These are phyloP conservation scores for Eumeta japonica DNA, from an alignment of 1,140 invertebrate species.

Conservation along the genomic window DNA sequence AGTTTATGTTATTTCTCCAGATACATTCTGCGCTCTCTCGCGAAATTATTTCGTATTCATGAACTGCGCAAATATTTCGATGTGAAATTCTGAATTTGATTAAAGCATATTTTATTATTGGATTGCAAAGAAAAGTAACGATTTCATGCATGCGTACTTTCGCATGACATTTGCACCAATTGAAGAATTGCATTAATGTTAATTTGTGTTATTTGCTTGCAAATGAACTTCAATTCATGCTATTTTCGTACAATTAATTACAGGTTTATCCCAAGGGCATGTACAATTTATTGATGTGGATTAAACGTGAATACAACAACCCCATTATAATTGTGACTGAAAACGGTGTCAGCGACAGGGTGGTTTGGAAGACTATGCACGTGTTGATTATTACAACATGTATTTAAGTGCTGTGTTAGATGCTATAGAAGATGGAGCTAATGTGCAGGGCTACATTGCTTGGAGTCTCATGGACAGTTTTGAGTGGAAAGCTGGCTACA, in stretches of 20 bases:
- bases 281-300: slow-evolving; percentile 54
- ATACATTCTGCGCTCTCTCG: too few species aligned
- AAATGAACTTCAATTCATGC: too few species aligned
- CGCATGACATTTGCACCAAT: too few species aligned
- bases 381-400: slow-evolving; percentile 56
- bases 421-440: slow-evolving; percentile 66
- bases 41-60: too few species aligned
- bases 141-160: too few species aligned
- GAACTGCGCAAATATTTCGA: too few species aligned
- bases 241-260: not conserved
- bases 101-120: too few species aligned
- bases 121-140: too few species aligned
- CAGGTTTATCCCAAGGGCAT: slow-evolving; percentile 50
- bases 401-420: slow-evolving; percentile 66
- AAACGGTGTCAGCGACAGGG: slow-evolving; percentile 60
- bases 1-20: too few species aligned
- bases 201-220: too few species aligned
- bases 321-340: slow-evolving; percentile 61
- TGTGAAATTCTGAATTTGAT: too few species aligned
- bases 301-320: slow-evolving; percentile 60
- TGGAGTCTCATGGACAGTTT: slow-evolving; percentile 76
- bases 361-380: slow-evolving; percentile 54
- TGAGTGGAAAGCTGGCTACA: slow-evolving; percentile 67
- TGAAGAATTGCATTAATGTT: too few species aligned
- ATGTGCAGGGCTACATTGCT: slow-evolving; percentile 66